Evolutionary conservation across 2,888 invertebrate species (phyloP).

Genomic region (Synanthedon formicaeformis): DNA sequence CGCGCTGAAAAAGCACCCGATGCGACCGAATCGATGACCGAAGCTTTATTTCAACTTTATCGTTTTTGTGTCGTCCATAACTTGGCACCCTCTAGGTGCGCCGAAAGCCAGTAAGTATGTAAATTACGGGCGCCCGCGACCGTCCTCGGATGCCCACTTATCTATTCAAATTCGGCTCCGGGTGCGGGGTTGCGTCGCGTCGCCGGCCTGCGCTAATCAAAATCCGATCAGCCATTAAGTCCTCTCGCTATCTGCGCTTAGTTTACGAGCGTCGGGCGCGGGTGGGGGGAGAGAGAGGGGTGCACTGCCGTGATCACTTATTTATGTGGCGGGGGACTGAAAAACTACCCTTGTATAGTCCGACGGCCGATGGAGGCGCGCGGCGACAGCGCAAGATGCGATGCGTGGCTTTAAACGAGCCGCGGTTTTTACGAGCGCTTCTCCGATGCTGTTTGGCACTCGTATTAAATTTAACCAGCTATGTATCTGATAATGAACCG

Average conservation of each 20-base stretch:
- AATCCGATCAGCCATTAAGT: slow-evolving; percentile 72
- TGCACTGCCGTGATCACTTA: slow-evolving; percentile 51
- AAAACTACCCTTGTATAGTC: slow-evolving; percentile 61
- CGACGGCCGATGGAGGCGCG: slow-evolving; percentile 19
- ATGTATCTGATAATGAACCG: slow-evolving; percentile 43
- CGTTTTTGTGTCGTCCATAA: slow-evolving; percentile 63
- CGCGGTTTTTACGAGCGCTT: slow-evolving; percentile 63
- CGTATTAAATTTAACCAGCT: slow-evolving; percentile 56
- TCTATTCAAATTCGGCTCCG: slow-evolving; percentile 69
- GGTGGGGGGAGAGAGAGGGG: slow-evolving; percentile 24
- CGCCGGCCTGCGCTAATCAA: slow-evolving; percentile 61
- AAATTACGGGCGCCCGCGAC: slow-evolving; percentile 67
- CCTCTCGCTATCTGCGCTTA: slow-evolving; percentile 68
- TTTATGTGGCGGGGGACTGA: slow-evolving; percentile 63
- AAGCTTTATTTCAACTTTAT: slow-evolving; percentile 67
- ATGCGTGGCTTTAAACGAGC: slow-evolving; percentile 46
- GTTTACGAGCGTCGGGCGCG: slow-evolving; percentile 50
- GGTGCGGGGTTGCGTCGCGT: slow-evolving; percentile 60
- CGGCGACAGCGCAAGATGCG: slow-evolving; percentile 32
- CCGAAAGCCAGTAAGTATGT: slow-evolving; percentile 69
- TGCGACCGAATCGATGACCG: slow-evolving; percentile 60
- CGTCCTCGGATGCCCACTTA: slow-evolving; percentile 67
- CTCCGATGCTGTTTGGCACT: slow-evolving; percentile 45
- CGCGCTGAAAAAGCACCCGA: slow-evolving; percentile 53
- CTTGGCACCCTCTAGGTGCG: slow-evolving; percentile 59